Base-by-base conservation (phyloP, 2,888 invertebrate genomes). In the Busseola fusca region DNA sequence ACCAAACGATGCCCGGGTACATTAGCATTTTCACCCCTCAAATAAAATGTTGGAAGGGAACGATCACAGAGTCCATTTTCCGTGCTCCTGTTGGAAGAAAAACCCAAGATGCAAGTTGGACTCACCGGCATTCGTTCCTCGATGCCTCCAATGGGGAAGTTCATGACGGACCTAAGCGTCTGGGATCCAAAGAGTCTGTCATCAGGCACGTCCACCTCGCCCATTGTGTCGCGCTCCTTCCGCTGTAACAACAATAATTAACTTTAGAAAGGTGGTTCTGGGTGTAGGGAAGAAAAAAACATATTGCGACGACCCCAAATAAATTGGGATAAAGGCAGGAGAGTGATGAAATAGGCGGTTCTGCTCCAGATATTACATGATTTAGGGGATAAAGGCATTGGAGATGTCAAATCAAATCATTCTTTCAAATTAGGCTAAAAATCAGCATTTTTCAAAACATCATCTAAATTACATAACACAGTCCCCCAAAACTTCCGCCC, bases 121-220 rank as follows among this genome's bases (percentile, higher is more conserved):
- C 96, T 96, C 96, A 99, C 99, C 81, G 99, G 99, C 99, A 99
- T 99, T 80, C 98, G 96, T 93, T 99, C 99, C 75, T 97, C 97
- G 72, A 97, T 95, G 27, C 98, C 99, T 37, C 99, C 99, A 90
- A 99, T 99, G 59, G 99, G 98, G 93, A 99, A 99, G 96, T 99
- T 99, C 93, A 98, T 98, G 81, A 98, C 96, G 4, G 99, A 99
- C 81, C 99, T 96, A 78, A 99, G 97, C n/a, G 99, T 99, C 93
- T 99, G 99, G 0, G 99, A 98, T 65, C 99, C 99, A 97, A 99
- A 99, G 89, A 99, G 98, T 90, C 97, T 98, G 90, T 98, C 98
- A 54, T 97, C 96, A 0, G 99, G 99, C 1, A 99, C 99, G 85
- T 98, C 97, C 68, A 99, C 93, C 90, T 99, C 99, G 1, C 99